Base-by-base conservation (phyloP, 1,140 invertebrate species). In the Caenorhabditis elegans region DNA sequence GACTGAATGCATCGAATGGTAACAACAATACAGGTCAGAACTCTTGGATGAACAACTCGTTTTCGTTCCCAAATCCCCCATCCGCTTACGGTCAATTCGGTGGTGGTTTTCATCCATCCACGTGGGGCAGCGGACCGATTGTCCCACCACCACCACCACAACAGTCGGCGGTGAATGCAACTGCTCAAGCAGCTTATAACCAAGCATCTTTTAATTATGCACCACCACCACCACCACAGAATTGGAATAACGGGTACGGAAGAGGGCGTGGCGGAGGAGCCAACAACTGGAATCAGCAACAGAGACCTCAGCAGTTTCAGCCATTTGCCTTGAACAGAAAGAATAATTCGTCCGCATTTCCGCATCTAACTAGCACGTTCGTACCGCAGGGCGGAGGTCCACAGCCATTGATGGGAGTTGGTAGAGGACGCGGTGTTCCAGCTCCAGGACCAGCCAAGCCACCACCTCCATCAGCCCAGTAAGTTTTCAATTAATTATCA, bases 21-120 rank as follows among this genome's bases (percentile, higher is more conserved):
- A 26, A 53, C 78, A 28, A 24, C 78, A 60, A 70, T 60, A 39
- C 51, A 79, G 53, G 60, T 70, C 60, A 70, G 60, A 70, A 70
- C 28, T 70, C 78, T 48, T 60, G 51, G 34, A 65, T 39, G 36
- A 60, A 22, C 78, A 24, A 17, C 31, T 22, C 55, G 31, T 79
- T 39, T 48, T 39, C 78, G 51, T 79, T n/a, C 78, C 55, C 78
- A 79, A 60, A 31, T 43, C 34, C 39, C 19, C 39, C 39, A 47
- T 34, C 78, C 5, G 60, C 60, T 39, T 70, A 70, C 34, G 60
- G 60, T 39, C 60, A 70, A 70, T 70, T 70, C 34, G 60, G 34
- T 39, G 60, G 60, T 11, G 60, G 60, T 6, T 70, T 31, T 31
- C 60, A 70, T 39, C 60, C 60, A 3, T 36, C 60, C 34, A 70